Conservation (phyloP, 1,140 invertebrate species). For the Phymorhynchus buccinoides region DNA sequence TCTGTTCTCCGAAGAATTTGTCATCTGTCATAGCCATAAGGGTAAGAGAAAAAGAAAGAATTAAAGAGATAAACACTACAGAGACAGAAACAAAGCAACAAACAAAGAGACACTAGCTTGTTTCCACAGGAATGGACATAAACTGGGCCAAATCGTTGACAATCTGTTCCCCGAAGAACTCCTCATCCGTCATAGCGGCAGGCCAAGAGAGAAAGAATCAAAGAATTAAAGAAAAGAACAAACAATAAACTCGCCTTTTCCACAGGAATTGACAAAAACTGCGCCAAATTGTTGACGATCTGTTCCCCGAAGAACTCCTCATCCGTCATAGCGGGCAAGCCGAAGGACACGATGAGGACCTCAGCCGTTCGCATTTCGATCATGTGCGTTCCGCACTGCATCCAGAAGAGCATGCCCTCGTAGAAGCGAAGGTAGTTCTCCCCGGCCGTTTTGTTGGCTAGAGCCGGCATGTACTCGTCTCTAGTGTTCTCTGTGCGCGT, state of each 20-base stretch:
- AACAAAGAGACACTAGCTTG: too few relatives aligned
- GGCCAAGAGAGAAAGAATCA: too few relatives aligned
- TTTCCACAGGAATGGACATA: constrained; percentile 56
- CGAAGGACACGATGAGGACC: constrained; percentile 55
- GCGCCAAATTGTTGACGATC: too few relatives aligned
- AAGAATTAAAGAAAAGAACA: too few relatives aligned
- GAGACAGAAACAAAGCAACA: too few relatives aligned
- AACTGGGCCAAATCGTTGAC: constrained; percentile 66
- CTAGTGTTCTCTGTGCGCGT: too few relatives aligned
- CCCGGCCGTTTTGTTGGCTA: constrained; percentile 31
- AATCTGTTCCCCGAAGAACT: constrained; percentile 69
- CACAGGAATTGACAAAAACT: too few relatives aligned
- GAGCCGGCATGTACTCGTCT: too few relatives aligned
- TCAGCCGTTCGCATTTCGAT: not conserved
- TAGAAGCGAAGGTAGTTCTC: constrained; percentile 42
- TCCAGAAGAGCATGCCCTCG: not conserved
- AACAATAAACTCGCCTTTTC: too few relatives aligned
- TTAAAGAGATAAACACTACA: not conserved
- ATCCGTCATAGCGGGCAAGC: constrained; percentile 41
- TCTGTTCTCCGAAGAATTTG: too few relatives aligned
- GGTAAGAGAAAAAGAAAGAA: not conserved
- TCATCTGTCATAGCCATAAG: too few relatives aligned
- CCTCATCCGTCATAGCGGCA: constrained; percentile 62
- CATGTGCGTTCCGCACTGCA: not conserved
- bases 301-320: too few relatives aligned